phyloP scores from a whole-genome alignment of 1,140 invertebrate genomes.

The Diuraphis noxia region DNA sequence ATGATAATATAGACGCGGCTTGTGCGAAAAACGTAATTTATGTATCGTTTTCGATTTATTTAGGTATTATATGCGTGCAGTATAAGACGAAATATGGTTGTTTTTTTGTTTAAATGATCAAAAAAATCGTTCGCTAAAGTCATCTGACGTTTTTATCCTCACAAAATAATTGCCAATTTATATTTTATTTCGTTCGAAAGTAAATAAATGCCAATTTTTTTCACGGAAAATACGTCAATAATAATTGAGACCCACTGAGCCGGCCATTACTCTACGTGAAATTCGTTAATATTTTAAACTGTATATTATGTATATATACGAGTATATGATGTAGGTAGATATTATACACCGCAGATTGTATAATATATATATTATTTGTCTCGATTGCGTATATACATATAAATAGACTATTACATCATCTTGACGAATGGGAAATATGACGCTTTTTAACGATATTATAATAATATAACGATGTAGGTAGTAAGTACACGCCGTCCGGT shows the following conservation, averaged over 20 bases:
- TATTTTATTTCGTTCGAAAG: background rate
- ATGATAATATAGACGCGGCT: background rate
- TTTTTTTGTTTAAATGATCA: background rate
- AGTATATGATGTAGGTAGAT: background rate
- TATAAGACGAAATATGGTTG: background rate
- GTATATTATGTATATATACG: background rate
- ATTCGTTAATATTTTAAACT: background rate
- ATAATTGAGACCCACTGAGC: background rate
- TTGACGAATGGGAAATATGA: background rate
- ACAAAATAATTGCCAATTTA: slow-evolving; percentile 31
- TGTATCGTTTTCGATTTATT: background rate
- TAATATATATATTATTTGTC: no score
- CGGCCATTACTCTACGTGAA: background rate
- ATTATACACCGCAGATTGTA: background rate
- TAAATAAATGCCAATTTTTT: slow-evolving; percentile 31
- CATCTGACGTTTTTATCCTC: slow-evolving; percentile 20
- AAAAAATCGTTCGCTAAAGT: background rate
- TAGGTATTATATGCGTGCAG: background rate
- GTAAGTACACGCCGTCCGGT: background rate
- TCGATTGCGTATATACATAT: background rate
- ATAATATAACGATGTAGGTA: background rate
- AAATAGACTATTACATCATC: background rate
- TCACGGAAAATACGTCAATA: background rate
- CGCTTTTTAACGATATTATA: slow-evolving; percentile 4
- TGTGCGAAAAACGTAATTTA: slow-evolving; percentile 13